Conservation (phyloP, 2,113 vertebrate species). For the Trochalopteron elliotii region DNA sequence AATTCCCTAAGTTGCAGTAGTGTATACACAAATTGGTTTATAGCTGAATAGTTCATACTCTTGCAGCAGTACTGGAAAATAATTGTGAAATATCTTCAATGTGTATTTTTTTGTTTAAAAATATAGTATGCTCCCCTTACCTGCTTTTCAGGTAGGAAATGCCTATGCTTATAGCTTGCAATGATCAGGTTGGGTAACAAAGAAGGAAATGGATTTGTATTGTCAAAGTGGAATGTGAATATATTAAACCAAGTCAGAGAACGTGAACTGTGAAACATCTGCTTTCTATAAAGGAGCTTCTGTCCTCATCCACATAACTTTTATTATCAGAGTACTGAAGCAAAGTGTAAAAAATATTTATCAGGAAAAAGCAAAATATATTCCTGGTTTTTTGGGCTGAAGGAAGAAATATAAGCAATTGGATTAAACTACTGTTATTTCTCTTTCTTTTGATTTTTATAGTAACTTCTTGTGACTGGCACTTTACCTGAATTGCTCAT, state of each 20-base stretch:
- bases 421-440: neutral
- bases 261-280: neutral
- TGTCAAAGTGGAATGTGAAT: neutral
- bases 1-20: neutral
- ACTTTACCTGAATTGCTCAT: neutral
- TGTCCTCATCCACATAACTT: neutral
- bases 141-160: neutral
- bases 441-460: neutral
- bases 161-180: neutral
- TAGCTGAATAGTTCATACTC: neutral
- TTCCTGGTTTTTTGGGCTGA: neutral
- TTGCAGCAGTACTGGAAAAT: neutral
- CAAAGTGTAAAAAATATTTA: neutral
- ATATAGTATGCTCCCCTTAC: neutral
- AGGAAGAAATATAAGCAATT: neutral
- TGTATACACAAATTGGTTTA: neutral
- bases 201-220: neutral
- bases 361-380: neutral
- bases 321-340: neutral
- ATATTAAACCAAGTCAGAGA: neutral
- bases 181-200: neutral
- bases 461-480: neutral
- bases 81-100: neutral
- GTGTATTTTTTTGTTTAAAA: neutral
- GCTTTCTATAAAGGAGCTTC: neutral